Evolutionary conservation across 2,888 invertebrate species (phyloP).

Genomic region (Thera britannica): DNA sequence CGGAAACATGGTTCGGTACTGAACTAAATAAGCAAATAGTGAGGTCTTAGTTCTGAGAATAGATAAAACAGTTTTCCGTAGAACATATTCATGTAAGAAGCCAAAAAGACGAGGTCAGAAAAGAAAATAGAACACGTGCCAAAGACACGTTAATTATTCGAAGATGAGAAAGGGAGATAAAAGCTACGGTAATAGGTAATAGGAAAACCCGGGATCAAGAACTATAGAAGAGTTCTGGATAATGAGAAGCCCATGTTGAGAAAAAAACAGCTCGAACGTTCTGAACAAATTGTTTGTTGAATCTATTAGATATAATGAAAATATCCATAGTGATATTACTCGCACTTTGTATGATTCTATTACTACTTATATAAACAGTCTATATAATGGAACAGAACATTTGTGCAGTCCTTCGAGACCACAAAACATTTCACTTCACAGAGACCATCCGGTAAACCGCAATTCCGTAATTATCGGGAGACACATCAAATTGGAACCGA

Average conservation of each 20-base stretch:
- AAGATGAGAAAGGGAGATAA: too few species aligned
- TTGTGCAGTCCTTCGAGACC: slow-evolving; percentile 16
- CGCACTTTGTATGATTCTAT: background rate
- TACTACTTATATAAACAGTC: background rate
- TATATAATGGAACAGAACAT: background rate
- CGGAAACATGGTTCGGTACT: background rate
- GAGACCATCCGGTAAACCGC: slow-evolving; percentile 51
- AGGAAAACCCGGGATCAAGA: too few species aligned
- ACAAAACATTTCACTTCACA: slow-evolving; percentile 34
- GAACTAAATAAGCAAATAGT: background rate
- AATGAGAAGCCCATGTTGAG: too few species aligned
- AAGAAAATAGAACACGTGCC: background rate
- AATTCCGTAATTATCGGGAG: slow-evolving; percentile 60
- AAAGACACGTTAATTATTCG: background rate
- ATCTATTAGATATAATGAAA: too few species aligned
- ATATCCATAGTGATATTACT: background rate
- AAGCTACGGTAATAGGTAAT: too few species aligned
- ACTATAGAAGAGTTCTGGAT: too few species aligned
- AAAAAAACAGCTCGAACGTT: too few species aligned
- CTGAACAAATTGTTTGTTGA: too few species aligned
- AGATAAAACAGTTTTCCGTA: background rate
- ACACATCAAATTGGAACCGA: slow-evolving; percentile 64
- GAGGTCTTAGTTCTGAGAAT: background rate
- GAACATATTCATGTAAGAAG: background rate
- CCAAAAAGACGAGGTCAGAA: background rate